A percentile compares a stretch with the other conserved stretches of the same genome.
These are phyloP conservation scores for Tuta absoluta DNA, from an alignment of 2,888 invertebrate species.

Conservation along the genomic window DNA sequence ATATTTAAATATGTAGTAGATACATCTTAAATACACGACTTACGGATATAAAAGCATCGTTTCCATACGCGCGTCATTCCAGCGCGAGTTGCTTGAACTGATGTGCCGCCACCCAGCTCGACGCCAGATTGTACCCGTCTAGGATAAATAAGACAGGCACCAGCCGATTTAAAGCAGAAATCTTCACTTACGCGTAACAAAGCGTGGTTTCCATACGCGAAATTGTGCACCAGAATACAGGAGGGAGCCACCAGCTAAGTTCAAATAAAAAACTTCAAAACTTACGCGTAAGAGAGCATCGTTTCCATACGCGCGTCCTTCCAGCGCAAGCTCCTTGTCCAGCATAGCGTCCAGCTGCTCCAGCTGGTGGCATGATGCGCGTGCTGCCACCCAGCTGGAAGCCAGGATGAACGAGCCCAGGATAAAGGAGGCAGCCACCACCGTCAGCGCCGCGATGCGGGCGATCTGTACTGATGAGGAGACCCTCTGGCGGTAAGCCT, in stretches of 20 bases:
- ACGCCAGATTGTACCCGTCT: too few species aligned
- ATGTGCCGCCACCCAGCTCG: too few species aligned
- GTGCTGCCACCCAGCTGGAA: slow-evolving; percentile 90
- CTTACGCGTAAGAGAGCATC: slow-evolving; percentile 87
- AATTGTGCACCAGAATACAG: too few species aligned
- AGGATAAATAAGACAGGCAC: too few species aligned
- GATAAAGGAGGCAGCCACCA: slow-evolving; percentile 90
- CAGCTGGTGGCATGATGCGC: slow-evolving; percentile 89
- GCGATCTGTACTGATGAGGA: slow-evolving; percentile 93
- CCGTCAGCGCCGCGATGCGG: slow-evolving; percentile 90
- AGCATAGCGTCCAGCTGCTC: slow-evolving; percentile 85
- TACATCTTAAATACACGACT: too few species aligned
- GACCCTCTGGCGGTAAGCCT: slow-evolving; percentile 89
- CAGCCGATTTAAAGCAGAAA: neutral
- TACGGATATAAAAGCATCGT: too few species aligned
- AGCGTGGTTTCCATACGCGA: slow-evolving; percentile 82
- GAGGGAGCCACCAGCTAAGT: neutral
- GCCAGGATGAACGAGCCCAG: slow-evolving; percentile 91
- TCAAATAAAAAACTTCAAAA: slow-evolving; percentile 35
- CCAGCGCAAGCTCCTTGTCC: slow-evolving; percentile 85
- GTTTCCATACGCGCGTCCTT: slow-evolving; percentile 80
- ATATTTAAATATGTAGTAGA: too few species aligned
- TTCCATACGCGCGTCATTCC: too few species aligned
- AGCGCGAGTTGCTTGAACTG: too few species aligned
- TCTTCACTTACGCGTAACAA: slow-evolving; percentile 84